phyloP scores from a whole-genome alignment of 2,113 vertebrate species.

The Gopherus evgoodei region DNA sequence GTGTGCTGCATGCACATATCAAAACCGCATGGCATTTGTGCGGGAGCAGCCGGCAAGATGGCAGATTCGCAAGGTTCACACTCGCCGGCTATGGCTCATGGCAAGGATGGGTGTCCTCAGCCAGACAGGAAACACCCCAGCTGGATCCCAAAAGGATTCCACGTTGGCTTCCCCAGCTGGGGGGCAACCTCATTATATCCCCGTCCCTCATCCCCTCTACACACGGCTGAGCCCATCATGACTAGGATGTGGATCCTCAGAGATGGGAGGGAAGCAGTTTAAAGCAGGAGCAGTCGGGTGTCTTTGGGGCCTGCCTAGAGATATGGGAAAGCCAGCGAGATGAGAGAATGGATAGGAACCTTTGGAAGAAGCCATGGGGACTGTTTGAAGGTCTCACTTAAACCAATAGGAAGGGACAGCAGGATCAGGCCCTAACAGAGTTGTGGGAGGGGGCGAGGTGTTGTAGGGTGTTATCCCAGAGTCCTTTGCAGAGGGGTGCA shows the following conservation, averaged over 20 bases:
- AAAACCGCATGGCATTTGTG: background rate
- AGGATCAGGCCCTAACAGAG: background rate
- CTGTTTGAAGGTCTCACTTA: background rate
- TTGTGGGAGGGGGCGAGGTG: background rate
- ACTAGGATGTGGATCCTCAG: no score
- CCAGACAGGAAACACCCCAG: background rate
- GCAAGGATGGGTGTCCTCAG: background rate
- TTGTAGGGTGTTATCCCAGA: fast-evolving
- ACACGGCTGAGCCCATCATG: background rate
- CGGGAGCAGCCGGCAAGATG: no score
- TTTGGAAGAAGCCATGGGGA: background rate
- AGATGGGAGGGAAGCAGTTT: background rate
- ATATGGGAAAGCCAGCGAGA: background rate
- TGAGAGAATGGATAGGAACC: background rate
- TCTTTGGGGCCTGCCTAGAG: background rate
- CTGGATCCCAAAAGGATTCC: background rate
- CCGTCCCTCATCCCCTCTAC: background rate
- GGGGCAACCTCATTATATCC: background rate
- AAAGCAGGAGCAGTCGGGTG: background rate
- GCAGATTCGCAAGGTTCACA: background rate
- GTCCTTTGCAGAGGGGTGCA: background rate
- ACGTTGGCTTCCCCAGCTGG: background rate
- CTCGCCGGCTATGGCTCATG: background rate
- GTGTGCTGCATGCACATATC: background rate
- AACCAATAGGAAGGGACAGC: background rate